Base-by-base conservation (phyloP, 1,140 invertebrate species). In the Cydia strobilella region DNA sequence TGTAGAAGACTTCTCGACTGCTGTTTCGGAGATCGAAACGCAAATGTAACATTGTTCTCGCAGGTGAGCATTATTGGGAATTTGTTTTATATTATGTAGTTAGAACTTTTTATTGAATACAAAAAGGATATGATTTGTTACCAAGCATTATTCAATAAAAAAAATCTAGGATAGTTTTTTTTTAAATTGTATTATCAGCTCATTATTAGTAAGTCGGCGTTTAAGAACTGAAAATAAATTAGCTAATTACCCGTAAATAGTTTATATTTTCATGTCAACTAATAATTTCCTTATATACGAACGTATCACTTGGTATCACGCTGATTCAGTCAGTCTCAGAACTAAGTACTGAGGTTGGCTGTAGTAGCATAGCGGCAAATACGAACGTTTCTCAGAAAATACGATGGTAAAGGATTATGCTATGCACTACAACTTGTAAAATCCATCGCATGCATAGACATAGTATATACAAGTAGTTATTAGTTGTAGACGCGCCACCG, bases 181-280 rank as follows among this genome's bases (percentile, higher is more conserved):
- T 92, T 90, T 90, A 87, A 91, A 93, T 93, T 93, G 91, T 93
- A 91, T 93, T 93, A 93, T 90, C 88, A 87, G 90, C 90, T 93
- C 90, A 91, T 91, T 90, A 91, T 87, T 93, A 87, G 86, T 93
- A 91, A 89, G 88, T 90, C 90, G 90, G 90, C 91, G 89, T 90
- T 93, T 93, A 93, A 93, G 91, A 93, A 93, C 91, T 93, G 91
- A 93, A 88, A 91, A 91, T 91, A 91, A 93, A 93, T 86, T 93
- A 93, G 91, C 90, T 93, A 93, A 91, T 91, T 88, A 91, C 88
- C 83, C 83, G 82, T 77, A 85, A 78, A 77, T 72, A 75, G 65
- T 79, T 87, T 86, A 86, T 83, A 76, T 79, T 84, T 80, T 73
- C 72, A 20, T 73, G 25, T 42, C 65, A 51, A 18, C 48, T 7